Conservation (phyloP, 1,140 invertebrate genomes). For the Schlechtendalia chinensis region DNA sequence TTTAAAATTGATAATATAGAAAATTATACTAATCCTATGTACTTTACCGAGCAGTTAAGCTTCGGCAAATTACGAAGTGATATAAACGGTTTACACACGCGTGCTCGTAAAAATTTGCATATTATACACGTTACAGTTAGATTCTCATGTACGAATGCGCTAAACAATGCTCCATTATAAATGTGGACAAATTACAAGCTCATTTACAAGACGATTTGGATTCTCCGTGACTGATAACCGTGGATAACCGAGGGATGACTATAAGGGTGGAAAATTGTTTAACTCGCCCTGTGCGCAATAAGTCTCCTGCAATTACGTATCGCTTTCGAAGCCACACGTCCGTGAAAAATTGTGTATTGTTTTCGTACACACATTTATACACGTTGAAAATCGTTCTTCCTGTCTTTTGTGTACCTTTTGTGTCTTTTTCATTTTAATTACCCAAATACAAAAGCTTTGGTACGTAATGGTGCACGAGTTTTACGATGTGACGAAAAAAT, state of each 20-base stretch:
- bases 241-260: background rate
- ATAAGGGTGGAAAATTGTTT: constrained; percentile 12
- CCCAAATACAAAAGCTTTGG: constrained; percentile 21
- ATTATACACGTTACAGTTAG: background rate
- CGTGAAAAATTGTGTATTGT: constrained; percentile 45
- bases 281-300: constrained; percentile 6
- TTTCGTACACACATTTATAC: constrained; percentile 10
- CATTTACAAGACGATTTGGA: constrained; percentile 25
- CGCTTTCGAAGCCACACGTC: constrained; percentile 34
- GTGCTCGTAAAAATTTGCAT: background rate
- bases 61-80: background rate
- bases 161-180: constrained; percentile 19
- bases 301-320: constrained; percentile 24
- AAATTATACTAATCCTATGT: background rate
- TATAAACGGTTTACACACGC: background rate
- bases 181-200: constrained; percentile 41
- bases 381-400: constrained; percentile 24
- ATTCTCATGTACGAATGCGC: background rate
- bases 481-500: background rate
- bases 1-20: background rate
- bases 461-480: background rate
- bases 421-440: constrained; percentile 20
- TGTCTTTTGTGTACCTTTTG: constrained; percentile 30
- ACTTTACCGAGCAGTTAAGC: background rate
- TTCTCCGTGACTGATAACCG: constrained; percentile 44